Base-by-base conservation (phyloP, 2,113 vertebrate species). In the Phylloscopus trochiloides region DNA sequence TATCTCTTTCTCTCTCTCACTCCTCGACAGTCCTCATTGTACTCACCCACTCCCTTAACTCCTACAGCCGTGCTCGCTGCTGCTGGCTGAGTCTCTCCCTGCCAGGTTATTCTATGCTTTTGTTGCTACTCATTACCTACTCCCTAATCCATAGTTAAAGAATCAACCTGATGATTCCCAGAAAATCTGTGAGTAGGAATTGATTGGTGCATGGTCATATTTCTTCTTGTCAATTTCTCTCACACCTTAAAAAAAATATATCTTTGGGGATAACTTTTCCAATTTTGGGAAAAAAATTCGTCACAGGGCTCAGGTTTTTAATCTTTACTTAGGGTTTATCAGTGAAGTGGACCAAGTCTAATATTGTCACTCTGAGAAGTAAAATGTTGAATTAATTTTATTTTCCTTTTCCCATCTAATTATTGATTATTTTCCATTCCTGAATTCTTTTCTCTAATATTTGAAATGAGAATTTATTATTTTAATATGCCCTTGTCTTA, bases 31-130 rank as follows among this genome's bases (percentile, higher is more conserved):
- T 32, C 5, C 17, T 57, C 17, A 3, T 10, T 0, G 0, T 36
- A 20, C 12, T 36, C 51, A 32, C 2, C 10, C 32, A 12, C 8
- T 29, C 14, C 15, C 43, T 59, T 9, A 58, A 21, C 28, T 52
- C 45, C n/a, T 9, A 18, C 26, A 58, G 36, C 0, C 0, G 14
- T 19, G 36, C 28, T 38, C 1, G 0, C 32, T 88, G 31, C 31
- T 57, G 51, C 15, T 0, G 2, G 9, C 14, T 58, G 9, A 76
- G 32, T 21, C 2, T 34, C 17, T 65, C n/a, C 14, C 34, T 52
- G 26, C 2, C 50, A 14, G 3, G 59, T 66, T 77, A 57, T 52
- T 55, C 58, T 36, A 4, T 58, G n/a, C 15, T 71, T 59, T 40
- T 43, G 32, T 43, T 86, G 42, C 9, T 62, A 25, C 11, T 65